phyloP scores from a whole-genome alignment of 2,113 vertebrate species.

The Halcyon senegalensis region DNA sequence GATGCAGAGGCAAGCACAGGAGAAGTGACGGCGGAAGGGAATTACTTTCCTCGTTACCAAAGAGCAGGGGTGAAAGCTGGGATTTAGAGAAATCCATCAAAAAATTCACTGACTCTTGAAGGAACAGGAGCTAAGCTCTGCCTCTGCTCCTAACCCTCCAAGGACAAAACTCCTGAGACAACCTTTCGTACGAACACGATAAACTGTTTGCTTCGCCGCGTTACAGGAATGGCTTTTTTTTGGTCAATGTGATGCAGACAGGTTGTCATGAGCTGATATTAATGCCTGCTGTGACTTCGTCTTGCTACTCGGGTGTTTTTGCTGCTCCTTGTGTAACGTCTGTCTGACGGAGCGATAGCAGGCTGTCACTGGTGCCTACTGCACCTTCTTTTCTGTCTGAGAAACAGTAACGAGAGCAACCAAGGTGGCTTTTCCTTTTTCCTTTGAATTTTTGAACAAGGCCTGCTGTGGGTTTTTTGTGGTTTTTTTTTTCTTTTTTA shows the following conservation, averaged over 20 bases:
- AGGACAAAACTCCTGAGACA: background rate
- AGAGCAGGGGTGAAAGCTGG: background rate
- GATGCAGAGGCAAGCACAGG: background rate
- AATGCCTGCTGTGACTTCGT: background rate
- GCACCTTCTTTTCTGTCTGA: background rate
- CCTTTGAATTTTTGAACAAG: background rate
- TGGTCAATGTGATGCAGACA: background rate
- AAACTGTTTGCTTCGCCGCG: background rate
- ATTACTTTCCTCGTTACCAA: background rate
- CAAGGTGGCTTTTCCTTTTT: background rate
- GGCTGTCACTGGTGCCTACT: background rate
- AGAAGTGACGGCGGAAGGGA: background rate
- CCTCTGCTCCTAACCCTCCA: background rate
- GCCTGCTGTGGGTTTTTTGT: background rate
- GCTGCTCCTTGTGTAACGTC: background rate
- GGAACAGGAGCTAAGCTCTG: background rate
- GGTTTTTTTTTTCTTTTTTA: too few relatives aligned
- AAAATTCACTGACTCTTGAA: background rate
- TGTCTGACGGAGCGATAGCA: background rate
- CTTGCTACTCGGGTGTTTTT: background rate
- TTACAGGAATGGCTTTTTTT: background rate
- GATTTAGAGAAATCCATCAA: background rate
- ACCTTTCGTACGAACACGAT: background rate
- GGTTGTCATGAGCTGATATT: background rate
- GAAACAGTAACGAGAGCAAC: background rate